A percentile compares a stretch with the other conserved stretches of the same genome.
Evolutionary conservation across 1,140 invertebrate genomes (phyloP).

Genomic region (Drosophila parvula): DNA sequence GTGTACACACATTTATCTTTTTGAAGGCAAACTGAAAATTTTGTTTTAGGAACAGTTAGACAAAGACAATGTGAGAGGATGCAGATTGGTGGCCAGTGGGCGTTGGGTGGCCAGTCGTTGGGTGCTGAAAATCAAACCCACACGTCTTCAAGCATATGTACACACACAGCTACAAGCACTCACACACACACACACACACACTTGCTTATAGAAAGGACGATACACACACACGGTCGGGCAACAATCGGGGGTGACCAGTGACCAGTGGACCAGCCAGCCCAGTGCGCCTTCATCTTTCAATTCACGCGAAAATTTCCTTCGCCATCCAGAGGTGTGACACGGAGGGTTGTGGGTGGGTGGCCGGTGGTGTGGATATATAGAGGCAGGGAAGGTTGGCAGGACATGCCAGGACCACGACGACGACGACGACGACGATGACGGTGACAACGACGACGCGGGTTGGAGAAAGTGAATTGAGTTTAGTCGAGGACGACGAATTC

Average conservation of each 20-base stretch:
- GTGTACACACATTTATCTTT: constrained; percentile 53
- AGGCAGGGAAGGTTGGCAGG: constrained; percentile 34
- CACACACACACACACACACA: constrained; percentile 10
- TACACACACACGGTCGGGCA: constrained; percentile 15
- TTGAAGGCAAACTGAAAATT: constrained; percentile 66
- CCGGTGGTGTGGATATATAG: background rate
- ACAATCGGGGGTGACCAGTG: constrained; percentile 62
- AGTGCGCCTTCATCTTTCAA: constrained; percentile 79
- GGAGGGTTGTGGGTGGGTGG: constrained; percentile 19
- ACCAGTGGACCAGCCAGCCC: constrained; percentile 59
- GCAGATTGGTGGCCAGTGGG: constrained; percentile 31
- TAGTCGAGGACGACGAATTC: constrained; percentile 78
- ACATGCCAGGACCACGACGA: constrained; percentile 56
- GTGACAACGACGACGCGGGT: constrained; percentile 65
- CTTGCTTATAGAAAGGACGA: constrained; percentile 14
- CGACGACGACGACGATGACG: constrained; percentile 28
- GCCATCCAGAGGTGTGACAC: constrained; percentile 66
- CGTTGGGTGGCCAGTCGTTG: constrained; percentile 11
- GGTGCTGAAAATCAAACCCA: constrained; percentile 61
- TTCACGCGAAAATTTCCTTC: constrained; percentile 82
- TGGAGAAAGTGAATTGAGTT: constrained; percentile 76
- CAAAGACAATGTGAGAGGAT: constrained; percentile 63
- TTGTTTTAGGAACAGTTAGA: constrained; percentile 72
- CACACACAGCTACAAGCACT: constrained; percentile 6
- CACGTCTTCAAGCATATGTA: constrained; percentile 48